phyloP scores from a whole-genome alignment of 2,797 vertebrate species.

The Champsocephalus esox region DNA sequence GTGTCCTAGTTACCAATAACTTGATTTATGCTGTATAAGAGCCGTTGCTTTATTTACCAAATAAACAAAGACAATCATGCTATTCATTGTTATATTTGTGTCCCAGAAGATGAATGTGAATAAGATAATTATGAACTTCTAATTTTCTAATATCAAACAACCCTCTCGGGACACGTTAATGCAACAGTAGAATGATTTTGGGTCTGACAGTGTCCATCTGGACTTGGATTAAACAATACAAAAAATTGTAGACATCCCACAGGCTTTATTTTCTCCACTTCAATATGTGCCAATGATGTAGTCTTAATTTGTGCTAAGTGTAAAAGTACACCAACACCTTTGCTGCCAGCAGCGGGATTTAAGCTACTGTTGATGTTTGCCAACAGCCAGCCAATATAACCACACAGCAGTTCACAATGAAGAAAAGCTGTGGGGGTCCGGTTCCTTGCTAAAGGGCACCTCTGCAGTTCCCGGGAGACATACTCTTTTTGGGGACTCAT shows the following conservation, averaged over 20 bases:
- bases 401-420: conserved; percentile 9
- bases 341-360: conserved; percentile 21
- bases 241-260: conserved; percentile 43
- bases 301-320: conserved; percentile 36
- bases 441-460: too few relatives aligned
- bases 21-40: background rate
- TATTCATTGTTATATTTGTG: background rate
- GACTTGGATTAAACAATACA: conserved; percentile 48
- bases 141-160: conserved; percentile 10
- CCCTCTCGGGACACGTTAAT: conserved; percentile 10
- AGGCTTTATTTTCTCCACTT: conserved; percentile 61
- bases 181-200: conserved; percentile 34
- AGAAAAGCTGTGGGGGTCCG: too few relatives aligned
- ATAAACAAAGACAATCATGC: background rate
- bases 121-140: background rate
- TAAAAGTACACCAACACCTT: conserved; percentile 38
- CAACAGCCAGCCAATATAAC: conserved; percentile 34
- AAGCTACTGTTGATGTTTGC: conserved; percentile 40
- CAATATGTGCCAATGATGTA: conserved; percentile 42
- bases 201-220: conserved; percentile 50
- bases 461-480: too few relatives aligned
- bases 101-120: background rate
- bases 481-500: too few relatives aligned
- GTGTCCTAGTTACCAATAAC: background rate
- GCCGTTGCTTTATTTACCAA: background rate